A percentile compares a stretch with the other conserved stretches of the same genome.
Evolutionary conservation across 2,888 invertebrate species (phyloP).

Genomic region (Clitarchus hookeri): DNA sequence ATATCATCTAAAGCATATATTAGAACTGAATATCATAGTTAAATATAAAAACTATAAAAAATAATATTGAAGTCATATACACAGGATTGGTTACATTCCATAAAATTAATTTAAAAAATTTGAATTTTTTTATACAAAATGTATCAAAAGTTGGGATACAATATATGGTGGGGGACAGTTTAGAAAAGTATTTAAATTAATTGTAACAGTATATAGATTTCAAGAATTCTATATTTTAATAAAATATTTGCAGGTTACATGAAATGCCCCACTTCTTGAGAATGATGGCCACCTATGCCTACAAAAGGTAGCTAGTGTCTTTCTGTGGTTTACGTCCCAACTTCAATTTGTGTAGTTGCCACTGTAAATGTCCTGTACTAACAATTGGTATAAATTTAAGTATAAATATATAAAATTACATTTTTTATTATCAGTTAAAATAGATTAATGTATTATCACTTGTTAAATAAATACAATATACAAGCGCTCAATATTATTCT

Average conservation of each 20-base stretch:
- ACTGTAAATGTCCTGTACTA: too few species aligned
- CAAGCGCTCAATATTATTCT: too few species aligned
- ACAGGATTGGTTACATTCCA: not conserved
- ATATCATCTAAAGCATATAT: not conserved
- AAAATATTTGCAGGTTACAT: not conserved
- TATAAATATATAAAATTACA: too few species aligned
- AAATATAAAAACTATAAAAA: not conserved
- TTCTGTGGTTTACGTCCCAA: too few species aligned
- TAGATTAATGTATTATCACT: too few species aligned
- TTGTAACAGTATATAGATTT: not conserved
- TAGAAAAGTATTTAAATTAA: conserved; percentile 1
- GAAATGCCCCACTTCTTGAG: not conserved
- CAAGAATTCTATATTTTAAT: conserved; percentile 11
- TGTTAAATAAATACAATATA: too few species aligned
- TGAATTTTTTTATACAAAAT: not conserved
- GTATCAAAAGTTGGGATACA: not conserved
- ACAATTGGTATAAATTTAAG: too few species aligned
- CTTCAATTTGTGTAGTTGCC: too few species aligned
- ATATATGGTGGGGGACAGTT: not conserved
- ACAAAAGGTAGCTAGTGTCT: too few species aligned
- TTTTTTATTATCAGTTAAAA: too few species aligned
- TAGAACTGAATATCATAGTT: not conserved
- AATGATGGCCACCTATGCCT: too few species aligned
- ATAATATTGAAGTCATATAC: not conserved
- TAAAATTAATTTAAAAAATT: not conserved